Base-by-base conservation (phyloP, 2,888 invertebrate species). In the Drosophila macrospina region DNA sequence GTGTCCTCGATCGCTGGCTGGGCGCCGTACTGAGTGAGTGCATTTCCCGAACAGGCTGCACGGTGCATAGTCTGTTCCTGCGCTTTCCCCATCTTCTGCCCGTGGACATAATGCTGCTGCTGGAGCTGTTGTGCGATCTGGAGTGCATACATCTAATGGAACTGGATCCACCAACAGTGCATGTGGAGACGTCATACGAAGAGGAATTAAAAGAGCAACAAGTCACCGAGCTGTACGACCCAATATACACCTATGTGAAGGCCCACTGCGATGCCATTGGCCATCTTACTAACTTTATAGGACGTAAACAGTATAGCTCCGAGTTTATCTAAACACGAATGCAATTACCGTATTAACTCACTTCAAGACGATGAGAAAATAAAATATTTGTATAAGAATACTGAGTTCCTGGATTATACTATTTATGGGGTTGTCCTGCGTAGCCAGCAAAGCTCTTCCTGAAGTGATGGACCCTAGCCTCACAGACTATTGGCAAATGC, bases 31-130 rank as follows among this genome's bases (percentile, higher is more conserved):
- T 96, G 61, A 93, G 94, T 4, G 94, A 95, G 80, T 94, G 96
- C 65, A 92, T 96, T 85, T 92, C 94, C 20, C 93, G 94, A 74
- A 95, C 95, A 0, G 95, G 95, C 1, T 92, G 93, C 55, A 92
- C 92, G 1, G 90, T 95, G 28, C 83, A 91, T 4, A 91, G 91
- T 30, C 85, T 97, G 6, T 93, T 93, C 74, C 91, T 93, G 36
- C 93, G 94, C 75, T 96, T 95, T 90, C 92, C 93, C 20, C 94
- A 94, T 72, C 89, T 97, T 60, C 94, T 95, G 75, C 96, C 96
- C 0, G 94, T 94, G 36, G 89, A 90, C 50, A 77, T 90, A 37
- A 85, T 89, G 80, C 90, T 89, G 67, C 77, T 91, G 55, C 91
- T 93, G 36, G 90, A 95, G 93, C 91, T 94, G 64, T 90, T 95